Evolutionary conservation across 2,888 invertebrate species (phyloP), one percentile per base, ranked within the genome.

Genomic region (Cheilosia urbana): DNA sequence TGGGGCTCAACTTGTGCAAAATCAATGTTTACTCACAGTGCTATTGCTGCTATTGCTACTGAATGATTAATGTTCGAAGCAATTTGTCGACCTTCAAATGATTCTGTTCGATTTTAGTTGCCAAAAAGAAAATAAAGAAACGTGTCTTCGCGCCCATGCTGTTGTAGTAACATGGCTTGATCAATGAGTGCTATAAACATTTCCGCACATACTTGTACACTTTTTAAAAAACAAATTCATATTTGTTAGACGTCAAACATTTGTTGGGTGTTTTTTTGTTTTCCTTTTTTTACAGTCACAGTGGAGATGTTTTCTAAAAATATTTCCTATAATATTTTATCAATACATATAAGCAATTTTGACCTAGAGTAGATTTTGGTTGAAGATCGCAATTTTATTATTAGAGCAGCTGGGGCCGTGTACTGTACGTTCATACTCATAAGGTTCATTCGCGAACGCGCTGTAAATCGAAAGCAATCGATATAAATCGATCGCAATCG

Each of bases 1-100:
- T 78, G 68, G 78, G 63, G 78, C 62, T 77, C 66, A 68, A 68
- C 83, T 73, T 68, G 66, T 78, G 42, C 66, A 73, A 73, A 58
- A 62, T 77, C 77, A 47, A 21, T 62, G 58, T 66, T 58, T 60
- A 47, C 24, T 47, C 11, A 34, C 21, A 37, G 40, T 37, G 21
- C 49, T 34, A 6, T 30, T 30, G 24, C 24, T 37, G 21, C 49
- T 34, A 6, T 30, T 30, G 24, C 24, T 45, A 63, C n/a, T 34
- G 58, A 65, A 76, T 82, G 77, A 82, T 82, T 82, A 65, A 82
- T 82, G 82, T 82, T 77, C 51, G 45, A 30, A 49, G 40, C 69
- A 71, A 81, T 81, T 83, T 72, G 27, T 24, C 57, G 40, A 60
- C 79, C 79, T 84, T 84, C 79, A 58, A 60, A 77, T 68, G 60